Percentiles rank a stretch among this genome's conserved stretches.
phyloP scores from a whole-genome alignment of 2,113 vertebrate genomes.

The Trematomus loennbergii region DNA sequence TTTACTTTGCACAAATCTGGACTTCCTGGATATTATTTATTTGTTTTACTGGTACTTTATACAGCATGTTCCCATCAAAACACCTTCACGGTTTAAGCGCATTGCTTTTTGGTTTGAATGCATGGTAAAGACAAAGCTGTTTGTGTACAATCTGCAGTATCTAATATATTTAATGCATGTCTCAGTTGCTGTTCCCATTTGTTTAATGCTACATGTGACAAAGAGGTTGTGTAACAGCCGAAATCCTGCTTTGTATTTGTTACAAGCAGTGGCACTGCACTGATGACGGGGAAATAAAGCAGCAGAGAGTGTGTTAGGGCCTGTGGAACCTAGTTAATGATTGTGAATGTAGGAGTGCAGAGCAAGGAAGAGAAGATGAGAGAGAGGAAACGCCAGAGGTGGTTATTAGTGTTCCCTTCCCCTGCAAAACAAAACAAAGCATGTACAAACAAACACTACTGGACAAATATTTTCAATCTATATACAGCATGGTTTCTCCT shows the following conservation, averaged over 20 bases:
- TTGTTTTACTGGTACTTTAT: background rate
- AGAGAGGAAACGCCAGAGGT: conserved; percentile 55
- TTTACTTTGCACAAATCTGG: background rate
- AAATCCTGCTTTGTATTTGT: background rate
- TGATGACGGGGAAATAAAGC: conserved; percentile 6
- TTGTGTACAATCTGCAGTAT: background rate
- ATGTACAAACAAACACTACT: conserved; percentile 1
- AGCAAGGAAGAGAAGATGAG: conserved; percentile 23
- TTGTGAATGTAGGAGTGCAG: conserved; percentile 26
- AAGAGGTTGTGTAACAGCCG: background rate
- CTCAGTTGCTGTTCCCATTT: background rate
- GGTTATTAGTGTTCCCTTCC: conserved; percentile 26
- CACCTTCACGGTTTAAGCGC: background rate
- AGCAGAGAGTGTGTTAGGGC: background rate
- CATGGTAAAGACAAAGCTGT: background rate
- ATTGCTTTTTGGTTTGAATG: background rate
- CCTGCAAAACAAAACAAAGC: conserved; percentile 20
- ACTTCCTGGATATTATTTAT: background rate
- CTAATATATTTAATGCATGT: background rate
- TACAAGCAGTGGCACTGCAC: background rate
- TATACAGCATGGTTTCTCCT: background rate
- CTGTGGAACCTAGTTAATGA: conserved; percentile 24
- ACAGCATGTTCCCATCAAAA: background rate
- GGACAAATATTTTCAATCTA: background rate
- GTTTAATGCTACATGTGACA: background rate